Evolutionary conservation across 2,888 invertebrate species (phyloP).

Genomic region (Timandra comae): DNA sequence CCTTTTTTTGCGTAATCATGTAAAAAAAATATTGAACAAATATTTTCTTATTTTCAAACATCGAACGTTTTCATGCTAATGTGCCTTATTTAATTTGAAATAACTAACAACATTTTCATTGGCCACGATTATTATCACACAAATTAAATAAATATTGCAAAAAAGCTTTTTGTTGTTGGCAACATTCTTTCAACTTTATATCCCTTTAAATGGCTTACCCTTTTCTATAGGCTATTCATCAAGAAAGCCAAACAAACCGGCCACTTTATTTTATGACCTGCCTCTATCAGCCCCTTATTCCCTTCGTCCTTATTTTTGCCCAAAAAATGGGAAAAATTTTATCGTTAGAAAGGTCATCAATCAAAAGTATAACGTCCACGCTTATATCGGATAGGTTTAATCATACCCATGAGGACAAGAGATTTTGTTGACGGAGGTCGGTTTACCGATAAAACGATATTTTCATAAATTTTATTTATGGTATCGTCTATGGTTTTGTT

Average conservation of each 20-base stretch:
- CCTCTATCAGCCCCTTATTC: slow-evolving; percentile 7
- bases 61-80: too few relatives aligned
- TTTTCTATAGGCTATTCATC: slow-evolving; percentile 18
- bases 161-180: slow-evolving; percentile 1
- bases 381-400: slow-evolving; percentile 41
- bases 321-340: slow-evolving; percentile 53
- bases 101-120: too few relatives aligned
- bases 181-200: slow-evolving; percentile 1
- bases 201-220: slow-evolving; percentile 10
- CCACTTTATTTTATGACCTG: slow-evolving; percentile 23
- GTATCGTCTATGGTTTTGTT: too few relatives aligned
- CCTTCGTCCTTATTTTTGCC: slow-evolving; percentile 31
- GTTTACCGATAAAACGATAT: too few relatives aligned
- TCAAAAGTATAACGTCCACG: slow-evolving; percentile 47
- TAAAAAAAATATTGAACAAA: too few relatives aligned
- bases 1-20: too few relatives aligned
- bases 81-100: too few relatives aligned
- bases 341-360: slow-evolving; percentile 56
- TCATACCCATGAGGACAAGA: slow-evolving; percentile 42
- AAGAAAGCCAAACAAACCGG: slow-evolving; percentile 21
- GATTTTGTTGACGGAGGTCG: slow-evolving; percentile 10
- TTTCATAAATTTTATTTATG: too few relatives aligned
- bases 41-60: too few relatives aligned
- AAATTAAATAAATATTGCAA: slow-evolving; percentile 3
- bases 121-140: too few relatives aligned